A percentile compares a stretch with the other conserved stretches of the same genome.
These are phyloP conservation scores for Platerodrilus igneus DNA, from an alignment of 2,888 invertebrate genomes.

Conservation along the genomic window DNA sequence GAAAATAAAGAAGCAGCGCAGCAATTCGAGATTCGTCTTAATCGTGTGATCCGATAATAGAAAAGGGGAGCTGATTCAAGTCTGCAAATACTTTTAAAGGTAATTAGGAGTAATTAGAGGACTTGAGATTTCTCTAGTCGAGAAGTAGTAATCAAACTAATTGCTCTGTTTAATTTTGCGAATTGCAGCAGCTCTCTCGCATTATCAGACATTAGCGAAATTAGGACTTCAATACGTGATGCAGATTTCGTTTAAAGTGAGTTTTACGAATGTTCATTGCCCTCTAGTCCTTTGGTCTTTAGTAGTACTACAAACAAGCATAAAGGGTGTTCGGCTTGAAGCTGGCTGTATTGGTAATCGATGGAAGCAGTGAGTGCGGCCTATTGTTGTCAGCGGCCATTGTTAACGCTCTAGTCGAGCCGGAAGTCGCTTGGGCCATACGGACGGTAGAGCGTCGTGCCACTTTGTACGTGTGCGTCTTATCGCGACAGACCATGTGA, in stretches of 20 bases:
- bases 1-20: not conserved
- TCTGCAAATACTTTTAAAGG: constrained; percentile 30
- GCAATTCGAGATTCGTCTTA: constrained; percentile 5
- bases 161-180: constrained; percentile 31
- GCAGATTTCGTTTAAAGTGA: constrained; percentile 1
- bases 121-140: constrained; percentile 31
- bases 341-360: constrained; percentile 40
- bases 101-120: constrained; percentile 37
- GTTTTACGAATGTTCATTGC: constrained; percentile 10
- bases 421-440: constrained; percentile 37
- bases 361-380: constrained; percentile 37
- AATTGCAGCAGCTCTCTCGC: too few relatives aligned
- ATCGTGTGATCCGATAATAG: constrained; percentile 7
- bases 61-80: constrained; percentile 13
- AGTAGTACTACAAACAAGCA: constrained; percentile 19
- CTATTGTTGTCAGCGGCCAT: constrained; percentile 41
- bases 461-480: constrained; percentile 25
- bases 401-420: constrained; percentile 39
- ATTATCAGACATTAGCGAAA: constrained; percentile 8
- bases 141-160: constrained; percentile 32
- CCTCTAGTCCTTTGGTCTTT: too few relatives aligned
- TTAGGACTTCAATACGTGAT: constrained; percentile 4
- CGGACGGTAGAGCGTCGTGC: constrained; percentile 29
- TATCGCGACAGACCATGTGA: constrained; percentile 22
- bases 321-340: constrained; percentile 38